Evolutionary conservation across 2,113 vertebrate genomes (phyloP).

Genomic region (Pseudorasbora parva): DNA sequence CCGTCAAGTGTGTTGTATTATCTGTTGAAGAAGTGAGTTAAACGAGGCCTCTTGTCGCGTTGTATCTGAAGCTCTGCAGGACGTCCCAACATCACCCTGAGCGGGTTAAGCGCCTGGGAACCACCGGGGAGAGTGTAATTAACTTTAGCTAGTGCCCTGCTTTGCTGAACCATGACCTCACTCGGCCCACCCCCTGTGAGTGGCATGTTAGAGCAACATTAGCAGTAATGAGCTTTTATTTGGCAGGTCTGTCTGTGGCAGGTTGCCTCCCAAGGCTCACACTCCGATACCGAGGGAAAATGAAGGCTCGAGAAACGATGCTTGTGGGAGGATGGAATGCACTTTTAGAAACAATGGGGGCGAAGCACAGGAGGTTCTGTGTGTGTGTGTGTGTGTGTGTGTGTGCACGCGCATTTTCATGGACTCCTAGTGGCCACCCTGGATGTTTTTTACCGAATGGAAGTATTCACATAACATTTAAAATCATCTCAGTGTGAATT

Average conservation of each 20-base stretch:
- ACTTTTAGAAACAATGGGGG: conserved; percentile 63
- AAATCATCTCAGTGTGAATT: conserved; percentile 34
- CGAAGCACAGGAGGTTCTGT: neutral
- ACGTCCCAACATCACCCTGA: conserved; percentile 43
- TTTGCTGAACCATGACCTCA: conserved; percentile 67
- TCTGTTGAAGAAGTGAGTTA: neutral
- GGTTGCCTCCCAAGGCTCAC: conserved; percentile 39
- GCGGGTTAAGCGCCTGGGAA: conserved; percentile 53
- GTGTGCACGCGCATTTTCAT: conserved; percentile 11
- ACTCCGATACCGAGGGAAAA: conserved; percentile 17
- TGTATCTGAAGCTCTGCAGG: conserved; percentile 46
- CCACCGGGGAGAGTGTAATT: conserved; percentile 58
- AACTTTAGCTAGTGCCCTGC: conserved; percentile 59
- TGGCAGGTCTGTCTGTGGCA: conserved; percentile 56
- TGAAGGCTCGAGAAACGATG: neutral
- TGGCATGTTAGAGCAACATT: conserved; percentile 80
- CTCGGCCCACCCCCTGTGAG: conserved; percentile 72
- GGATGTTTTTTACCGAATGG: conserved; percentile 22
- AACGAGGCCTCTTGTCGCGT: conserved; percentile 25
- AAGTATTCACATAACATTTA: conserved; percentile 13
- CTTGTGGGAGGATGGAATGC: conserved; percentile 76
- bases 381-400: conserved; percentile 51
- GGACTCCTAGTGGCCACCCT: conserved; percentile 11
- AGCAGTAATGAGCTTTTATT: conserved; percentile 77
- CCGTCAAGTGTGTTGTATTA: neutral